Base-by-base conservation (phyloP, 2,797 vertebrate species). In the Fringilla coelebs region DNA sequence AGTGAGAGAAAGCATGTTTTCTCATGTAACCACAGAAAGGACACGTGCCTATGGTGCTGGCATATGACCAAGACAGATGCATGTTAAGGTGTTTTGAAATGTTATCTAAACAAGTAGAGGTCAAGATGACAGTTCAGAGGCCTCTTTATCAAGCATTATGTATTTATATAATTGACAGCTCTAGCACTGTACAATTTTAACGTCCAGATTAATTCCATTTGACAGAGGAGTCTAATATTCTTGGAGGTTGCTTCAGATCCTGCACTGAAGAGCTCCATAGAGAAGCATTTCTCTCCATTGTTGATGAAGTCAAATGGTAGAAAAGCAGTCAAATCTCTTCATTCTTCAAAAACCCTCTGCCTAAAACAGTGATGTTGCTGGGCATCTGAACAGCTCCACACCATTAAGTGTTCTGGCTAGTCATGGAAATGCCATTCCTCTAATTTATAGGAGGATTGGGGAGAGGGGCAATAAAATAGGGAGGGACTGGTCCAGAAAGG, bases 401-500 rank as follows among this genome's bases (percentile, higher is more conserved):
- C 5, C n/a, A 25, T 60, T 66, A 32, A 34, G 15, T 36, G 40
- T 29, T 72, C 34, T 52, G 18, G 22, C 48, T 40, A 65, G 38
- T 15, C 38, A 20, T 5, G 13, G 31, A 78, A 72, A 79, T 68
- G 13, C 11, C 52, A 28, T 29, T 65, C 6, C 9, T 68, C 10
- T 52, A 6, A 67, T 76, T 74, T 41, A 24, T 7, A 43, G 9
- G 60, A 43, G 20, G 25, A 41, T 0, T 51, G 4, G 29, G 45
- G 28, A 0, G 3, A 3, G 15, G 8, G 1, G 2, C 7, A 83
- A 40, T 36, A 13, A 79, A 46, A 26, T 15, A 36, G 7, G 21
- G 10, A 62, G 4, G 25, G 4, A 10, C 13, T 36, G 34, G 17
- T 21, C 38, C 78, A 61, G 26, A 61, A 45, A 52, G 2, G 21